These are phyloP conservation scores for Drosophila nasuta DNA, from an alignment of 1,140 invertebrate species.

Conservation along the genomic window DNA sequence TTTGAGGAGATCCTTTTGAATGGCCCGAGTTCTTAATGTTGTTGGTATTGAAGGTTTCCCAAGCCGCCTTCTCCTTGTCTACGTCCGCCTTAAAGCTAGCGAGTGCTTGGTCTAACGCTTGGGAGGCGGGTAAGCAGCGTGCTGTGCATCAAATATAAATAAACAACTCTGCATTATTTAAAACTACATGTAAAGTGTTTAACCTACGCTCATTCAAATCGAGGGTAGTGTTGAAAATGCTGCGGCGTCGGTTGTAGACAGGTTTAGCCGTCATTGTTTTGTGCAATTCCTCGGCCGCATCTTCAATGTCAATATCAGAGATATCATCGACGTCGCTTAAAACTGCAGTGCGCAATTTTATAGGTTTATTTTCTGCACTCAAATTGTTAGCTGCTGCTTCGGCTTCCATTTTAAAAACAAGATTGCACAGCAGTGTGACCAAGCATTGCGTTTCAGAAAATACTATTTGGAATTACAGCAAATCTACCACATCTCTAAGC, in stretches of 20 bases:
- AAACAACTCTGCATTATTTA: not conserved
- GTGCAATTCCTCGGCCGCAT: slow-evolving; percentile 43
- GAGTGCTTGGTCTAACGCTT: not conserved
- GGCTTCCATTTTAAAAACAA: slow-evolving; percentile 17
- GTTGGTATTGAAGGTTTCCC: slow-evolving; percentile 20
- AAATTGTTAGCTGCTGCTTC: not conserved
- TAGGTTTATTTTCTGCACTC: not conserved
- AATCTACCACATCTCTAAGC: no score
- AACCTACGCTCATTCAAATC: slow-evolving; percentile 44
- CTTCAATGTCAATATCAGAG: slow-evolving; percentile 56
- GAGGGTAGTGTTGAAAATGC: slow-evolving; percentile 54
- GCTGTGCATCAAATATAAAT: not conserved
- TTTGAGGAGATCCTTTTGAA: not conserved
- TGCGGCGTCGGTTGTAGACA: slow-evolving; percentile 17
- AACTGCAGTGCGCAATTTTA: not conserved
- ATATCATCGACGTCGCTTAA: slow-evolving; percentile 44
- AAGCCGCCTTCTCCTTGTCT: slow-evolving; percentile 17
- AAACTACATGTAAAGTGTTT: not conserved
- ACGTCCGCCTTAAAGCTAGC: slow-evolving; percentile 12
- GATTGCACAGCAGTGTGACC: not conserved
- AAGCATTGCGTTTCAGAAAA: not conserved
- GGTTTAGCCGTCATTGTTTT: slow-evolving; percentile 35
- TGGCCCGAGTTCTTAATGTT: not conserved
- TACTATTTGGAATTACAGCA: no score
- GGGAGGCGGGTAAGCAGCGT: not conserved